Conservation (phyloP, 64 coral and sea anemone species). For the Hydrozoanthus tunicans region DNA sequence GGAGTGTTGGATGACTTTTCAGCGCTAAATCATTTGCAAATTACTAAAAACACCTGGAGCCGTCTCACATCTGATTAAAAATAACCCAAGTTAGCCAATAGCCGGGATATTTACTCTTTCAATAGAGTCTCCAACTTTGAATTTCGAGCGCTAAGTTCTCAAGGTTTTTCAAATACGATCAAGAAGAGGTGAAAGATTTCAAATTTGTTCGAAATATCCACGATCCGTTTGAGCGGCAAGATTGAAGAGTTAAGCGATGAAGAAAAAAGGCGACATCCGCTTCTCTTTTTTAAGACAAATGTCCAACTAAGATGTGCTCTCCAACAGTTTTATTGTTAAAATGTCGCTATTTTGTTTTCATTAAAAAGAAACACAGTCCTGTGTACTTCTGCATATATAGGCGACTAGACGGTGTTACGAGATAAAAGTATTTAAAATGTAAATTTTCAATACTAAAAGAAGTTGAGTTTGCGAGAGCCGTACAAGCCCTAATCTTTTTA, state of each 20-base stretch:
- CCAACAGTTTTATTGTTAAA: slow-evolving; percentile 54
- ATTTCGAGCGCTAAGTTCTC: background rate
- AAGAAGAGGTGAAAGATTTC: background rate
- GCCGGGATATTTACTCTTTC: slow-evolving; percentile 59
- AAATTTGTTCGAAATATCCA: background rate
- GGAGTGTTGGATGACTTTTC: slow-evolving; percentile 59
- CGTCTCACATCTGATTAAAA: slow-evolving; percentile 64
- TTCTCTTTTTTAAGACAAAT: slow-evolving; percentile 36
- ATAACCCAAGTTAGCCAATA: slow-evolving; percentile 57
- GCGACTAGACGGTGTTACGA: background rate
- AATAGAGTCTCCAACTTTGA: slow-evolving; percentile 40
- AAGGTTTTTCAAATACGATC: background rate
- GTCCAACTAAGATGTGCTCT: slow-evolving; percentile 15
- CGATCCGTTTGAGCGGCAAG: slow-evolving; percentile 6
- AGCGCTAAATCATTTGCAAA: slow-evolving; percentile 65
- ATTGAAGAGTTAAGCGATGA: background rate
- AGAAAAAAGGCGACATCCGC: slow-evolving; percentile 20
- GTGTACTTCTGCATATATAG: background rate
- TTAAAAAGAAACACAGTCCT: slow-evolving; percentile 14
- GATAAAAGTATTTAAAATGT: slow-evolving; percentile 48
- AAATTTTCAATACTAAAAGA: slow-evolving; percentile 4
- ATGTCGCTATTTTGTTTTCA: slow-evolving; percentile 58
- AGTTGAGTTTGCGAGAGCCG: background rate
- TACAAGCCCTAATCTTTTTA: slow-evolving; percentile 12
- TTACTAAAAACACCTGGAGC: slow-evolving; percentile 59